These are phyloP conservation scores for Strigamia crassipes DNA, from an alignment of 2,888 invertebrate genomes.

Conservation along the genomic window DNA sequence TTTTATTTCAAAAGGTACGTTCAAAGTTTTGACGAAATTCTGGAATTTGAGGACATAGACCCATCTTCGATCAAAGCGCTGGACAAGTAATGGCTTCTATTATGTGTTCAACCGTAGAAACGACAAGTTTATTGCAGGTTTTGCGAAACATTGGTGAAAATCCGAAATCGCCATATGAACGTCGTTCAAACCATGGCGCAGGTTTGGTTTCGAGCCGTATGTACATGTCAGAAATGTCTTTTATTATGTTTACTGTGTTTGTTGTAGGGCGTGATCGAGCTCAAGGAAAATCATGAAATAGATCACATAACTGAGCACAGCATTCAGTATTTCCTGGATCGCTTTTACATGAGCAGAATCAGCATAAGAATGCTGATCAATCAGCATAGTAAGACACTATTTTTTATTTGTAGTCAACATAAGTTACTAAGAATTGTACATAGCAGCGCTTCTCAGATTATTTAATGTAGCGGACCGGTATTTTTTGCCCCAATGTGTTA, in stretches of 20 bases:
- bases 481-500: too few species aligned
- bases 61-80: constrained; percentile 68
- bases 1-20: constrained; percentile 67
- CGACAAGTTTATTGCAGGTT: constrained; percentile 67
- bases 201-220: constrained; percentile 52
- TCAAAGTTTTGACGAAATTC: constrained; percentile 91
- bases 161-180: constrained; percentile 92
- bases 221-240: not conserved
- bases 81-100: constrained; percentile 64
- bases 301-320: constrained; percentile 74
- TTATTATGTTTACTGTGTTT: not conserved
- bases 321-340: constrained; percentile 97
- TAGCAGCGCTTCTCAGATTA: too few species aligned
- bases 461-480: too few species aligned
- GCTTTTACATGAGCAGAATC: constrained; percentile 98
- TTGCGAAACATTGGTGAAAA: constrained; percentile 84
- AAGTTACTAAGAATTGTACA: too few species aligned
- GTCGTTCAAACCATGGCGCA: constrained; percentile 98
- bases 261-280: constrained; percentile 86
- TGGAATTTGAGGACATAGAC: constrained; percentile 86
- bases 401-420: too few species aligned
- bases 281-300: constrained; percentile 87
- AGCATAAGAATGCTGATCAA: constrained; percentile 99
- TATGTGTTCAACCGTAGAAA: not conserved
- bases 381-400: constrained; percentile 86